Conservation (phyloP, 2,797 vertebrate genomes). For the Sebastes kiyomatsui region DNA sequence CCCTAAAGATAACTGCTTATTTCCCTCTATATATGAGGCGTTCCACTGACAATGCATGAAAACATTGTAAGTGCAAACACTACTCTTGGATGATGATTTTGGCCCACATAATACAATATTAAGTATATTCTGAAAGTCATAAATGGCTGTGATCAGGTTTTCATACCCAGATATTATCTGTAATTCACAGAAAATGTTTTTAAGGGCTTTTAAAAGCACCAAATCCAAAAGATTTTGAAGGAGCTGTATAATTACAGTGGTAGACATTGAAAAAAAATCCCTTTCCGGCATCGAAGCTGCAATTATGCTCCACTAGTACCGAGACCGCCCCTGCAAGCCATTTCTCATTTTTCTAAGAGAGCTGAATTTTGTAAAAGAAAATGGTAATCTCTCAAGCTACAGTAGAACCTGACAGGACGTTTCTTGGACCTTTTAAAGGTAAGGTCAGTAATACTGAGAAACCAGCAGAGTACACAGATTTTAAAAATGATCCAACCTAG, state of each 20-base stretch:
- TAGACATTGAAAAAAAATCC: not conserved
- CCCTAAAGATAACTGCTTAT: not conserved
- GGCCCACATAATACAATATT: not conserved
- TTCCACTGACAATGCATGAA: not conserved
- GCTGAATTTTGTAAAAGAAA: slow-evolving; percentile 2
- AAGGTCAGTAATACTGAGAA: too few species aligned
- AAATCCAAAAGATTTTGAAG: not conserved
- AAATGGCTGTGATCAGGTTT: not conserved
- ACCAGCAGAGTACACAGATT: too few species aligned
- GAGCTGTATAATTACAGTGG: not conserved
- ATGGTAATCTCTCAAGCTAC: slow-evolving; percentile 3
- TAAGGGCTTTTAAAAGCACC: not conserved
- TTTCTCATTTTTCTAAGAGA: slow-evolving; percentile 7
- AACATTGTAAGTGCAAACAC: not conserved
- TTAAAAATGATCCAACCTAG: too few species aligned
- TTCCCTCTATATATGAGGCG: too few species aligned
- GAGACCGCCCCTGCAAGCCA: not conserved
- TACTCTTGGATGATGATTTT: not conserved
- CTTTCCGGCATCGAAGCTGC: not conserved
- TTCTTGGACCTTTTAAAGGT: not conserved
- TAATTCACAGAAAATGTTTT: not conserved
- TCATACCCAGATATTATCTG: not conserved
- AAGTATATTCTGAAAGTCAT: not conserved
- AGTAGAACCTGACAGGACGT: not conserved
- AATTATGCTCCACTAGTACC: slow-evolving; percentile 22